Percentiles rank a stretch among this genome's conserved stretches.
These are phyloP conservation scores for Peromyscus leucopus DNA, from an alignment of 2,113 vertebrate genomes.

Conservation along the genomic window DNA sequence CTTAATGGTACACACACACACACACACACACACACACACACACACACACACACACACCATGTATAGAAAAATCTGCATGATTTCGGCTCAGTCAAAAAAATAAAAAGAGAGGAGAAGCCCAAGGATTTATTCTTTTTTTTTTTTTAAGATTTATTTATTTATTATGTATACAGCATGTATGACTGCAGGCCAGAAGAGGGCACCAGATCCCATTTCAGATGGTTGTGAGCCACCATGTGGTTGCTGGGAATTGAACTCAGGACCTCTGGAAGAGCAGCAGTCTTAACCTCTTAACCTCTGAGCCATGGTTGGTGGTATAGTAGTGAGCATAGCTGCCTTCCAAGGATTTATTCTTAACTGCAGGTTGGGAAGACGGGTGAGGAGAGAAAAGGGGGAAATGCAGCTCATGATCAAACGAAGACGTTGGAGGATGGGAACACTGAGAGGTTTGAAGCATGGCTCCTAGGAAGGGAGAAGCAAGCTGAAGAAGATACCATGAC, in stretches of 20 bases:
- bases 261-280: no score
- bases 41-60: neutral
- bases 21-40: neutral
- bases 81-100: conserved; percentile 18
- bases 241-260: no score
- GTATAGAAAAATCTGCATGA: neutral
- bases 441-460: neutral
- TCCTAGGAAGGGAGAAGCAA: neutral
- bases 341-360: neutral
- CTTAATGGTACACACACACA: neutral
- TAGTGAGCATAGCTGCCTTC: no score
- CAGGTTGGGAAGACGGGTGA: neutral
- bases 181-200: no score
- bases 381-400: rapidly evolving
- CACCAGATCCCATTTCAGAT: no score
- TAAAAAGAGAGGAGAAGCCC: neutral
- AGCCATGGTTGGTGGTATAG: no score
- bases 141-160: no score
- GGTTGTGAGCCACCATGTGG: no score
- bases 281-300: no score
- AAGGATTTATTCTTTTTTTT: neutral
- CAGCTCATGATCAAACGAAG: neutral
- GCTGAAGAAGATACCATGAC: neutral
- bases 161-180: no score
- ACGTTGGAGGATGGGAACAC: neutral